phyloP scores from a whole-genome alignment of 2,888 invertebrate species.

The Miltochrista miniata region DNA sequence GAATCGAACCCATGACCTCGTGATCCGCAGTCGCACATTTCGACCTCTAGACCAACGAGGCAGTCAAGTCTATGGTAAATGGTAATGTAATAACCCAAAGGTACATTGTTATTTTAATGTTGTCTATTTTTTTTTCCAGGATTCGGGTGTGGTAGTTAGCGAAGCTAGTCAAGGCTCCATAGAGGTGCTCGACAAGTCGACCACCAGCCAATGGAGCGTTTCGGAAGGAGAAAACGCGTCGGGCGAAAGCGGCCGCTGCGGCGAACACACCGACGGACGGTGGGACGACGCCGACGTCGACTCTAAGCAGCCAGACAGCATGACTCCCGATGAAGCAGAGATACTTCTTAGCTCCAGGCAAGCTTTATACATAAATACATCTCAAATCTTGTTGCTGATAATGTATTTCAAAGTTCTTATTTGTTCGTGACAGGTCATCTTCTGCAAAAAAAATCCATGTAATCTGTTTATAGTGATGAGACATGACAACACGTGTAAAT shows the following conservation, averaged over 20 bases:
- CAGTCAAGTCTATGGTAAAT: too few relatives aligned
- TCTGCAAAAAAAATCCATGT: too few relatives aligned
- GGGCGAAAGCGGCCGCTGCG: conserved; percentile 68
- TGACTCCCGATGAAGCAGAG: conserved; percentile 95
- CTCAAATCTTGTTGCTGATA: too few relatives aligned
- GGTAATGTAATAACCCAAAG: too few relatives aligned
- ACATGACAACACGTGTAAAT: too few relatives aligned
- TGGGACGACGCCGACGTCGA: conserved; percentile 54
- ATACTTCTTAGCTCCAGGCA: conserved; percentile 93
- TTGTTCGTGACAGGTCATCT: too few relatives aligned
- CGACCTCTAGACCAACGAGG: too few relatives aligned
- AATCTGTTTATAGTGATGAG: too few relatives aligned
- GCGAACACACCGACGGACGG: conserved; percentile 41
- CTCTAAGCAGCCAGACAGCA: conserved; percentile 79
- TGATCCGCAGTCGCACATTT: too few relatives aligned
- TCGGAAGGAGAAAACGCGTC: conserved; percentile 79
- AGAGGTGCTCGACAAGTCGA: conserved; percentile 83
- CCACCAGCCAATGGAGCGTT: conserved; percentile 83
- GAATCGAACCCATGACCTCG: too few relatives aligned
- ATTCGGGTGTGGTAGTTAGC: conserved; percentile 81
- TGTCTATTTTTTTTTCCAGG: conserved; percentile 49
- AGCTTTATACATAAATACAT: background rate
- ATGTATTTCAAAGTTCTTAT: too few relatives aligned
- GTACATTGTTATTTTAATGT: too few relatives aligned
- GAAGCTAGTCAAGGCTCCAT: conserved; percentile 81